Evolutionary conservation across 2,113 vertebrate genomes (phyloP).

Genomic region (Pluvialis apricaria): DNA sequence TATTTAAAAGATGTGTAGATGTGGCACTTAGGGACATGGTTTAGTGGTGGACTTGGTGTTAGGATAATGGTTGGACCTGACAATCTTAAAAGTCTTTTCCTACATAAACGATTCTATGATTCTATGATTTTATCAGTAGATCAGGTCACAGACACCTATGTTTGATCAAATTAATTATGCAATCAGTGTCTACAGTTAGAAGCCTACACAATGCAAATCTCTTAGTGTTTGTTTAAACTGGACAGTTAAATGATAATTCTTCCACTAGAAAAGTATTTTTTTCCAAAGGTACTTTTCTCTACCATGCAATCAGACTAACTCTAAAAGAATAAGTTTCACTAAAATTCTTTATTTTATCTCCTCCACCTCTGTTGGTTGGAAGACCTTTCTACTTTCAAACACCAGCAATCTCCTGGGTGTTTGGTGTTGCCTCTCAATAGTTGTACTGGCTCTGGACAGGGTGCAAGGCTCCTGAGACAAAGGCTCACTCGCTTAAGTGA

Average conservation of each 20-base stretch:
- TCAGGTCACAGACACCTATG: background rate
- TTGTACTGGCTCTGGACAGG: background rate
- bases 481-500: background rate
- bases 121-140: background rate
- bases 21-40: too few relatives aligned
- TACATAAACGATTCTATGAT: too few relatives aligned
- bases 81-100: too few relatives aligned
- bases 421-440: background rate
- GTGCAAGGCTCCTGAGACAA: background rate
- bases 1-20: too few relatives aligned
- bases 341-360: background rate
- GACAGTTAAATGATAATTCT: background rate
- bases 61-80: too few relatives aligned
- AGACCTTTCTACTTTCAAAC: background rate
- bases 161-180: background rate
- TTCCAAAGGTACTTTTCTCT: background rate
- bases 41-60: too few relatives aligned
- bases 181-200: background rate
- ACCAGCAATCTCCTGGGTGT: background rate
- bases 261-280: background rate
- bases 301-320: background rate
- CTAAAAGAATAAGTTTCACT: background rate
- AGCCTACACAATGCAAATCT: background rate
- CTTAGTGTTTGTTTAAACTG: background rate
- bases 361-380: background rate